Percentiles rank a stretch among this genome's conserved stretches.
phyloP scores from a whole-genome alignment of 1,140 invertebrate genomes.

The Caerostris extrusa region DNA sequence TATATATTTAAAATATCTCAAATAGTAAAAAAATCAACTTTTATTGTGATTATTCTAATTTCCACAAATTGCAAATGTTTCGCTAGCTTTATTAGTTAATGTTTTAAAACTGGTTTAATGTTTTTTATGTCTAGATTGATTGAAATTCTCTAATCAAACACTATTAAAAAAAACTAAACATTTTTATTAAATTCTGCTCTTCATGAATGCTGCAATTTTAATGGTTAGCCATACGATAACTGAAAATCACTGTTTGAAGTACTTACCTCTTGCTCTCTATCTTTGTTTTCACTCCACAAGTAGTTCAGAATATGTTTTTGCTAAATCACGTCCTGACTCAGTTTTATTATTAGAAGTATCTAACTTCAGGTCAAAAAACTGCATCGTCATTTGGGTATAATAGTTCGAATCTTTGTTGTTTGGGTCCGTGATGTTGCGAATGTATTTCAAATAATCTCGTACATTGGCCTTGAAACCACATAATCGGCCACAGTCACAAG shows the following conservation, averaged over 20 bases:
- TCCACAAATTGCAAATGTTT: not conserved
- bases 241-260: not conserved
- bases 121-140: not conserved
- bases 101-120: no score
- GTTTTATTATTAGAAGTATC: conserved; percentile 28
- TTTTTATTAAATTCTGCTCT: not conserved
- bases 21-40: no score
- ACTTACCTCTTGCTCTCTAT: conserved; percentile 60
- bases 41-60: not conserved
- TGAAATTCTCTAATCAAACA: not conserved
- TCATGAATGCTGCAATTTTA: not conserved
- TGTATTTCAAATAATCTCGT: conserved; percentile 64
- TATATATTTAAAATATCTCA: no score
- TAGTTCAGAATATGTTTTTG: conserved; percentile 73
- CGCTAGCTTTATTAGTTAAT: no score
- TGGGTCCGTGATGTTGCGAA: conserved; percentile 54
- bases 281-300: conserved; percentile 60
- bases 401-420: not conserved
- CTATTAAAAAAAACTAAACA: not conserved
- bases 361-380: conserved; percentile 78
- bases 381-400: not conserved
- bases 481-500: conserved; percentile 69
- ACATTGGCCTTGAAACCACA: conserved; percentile 50
- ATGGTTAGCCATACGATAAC: not conserved
- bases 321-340: conserved; percentile 77